Percentiles rank a stretch among this genome's conserved stretches.
Conservation (phyloP, 2,888 invertebrate genomes). For the Ashinkailepas kermadecensis region DNA sequence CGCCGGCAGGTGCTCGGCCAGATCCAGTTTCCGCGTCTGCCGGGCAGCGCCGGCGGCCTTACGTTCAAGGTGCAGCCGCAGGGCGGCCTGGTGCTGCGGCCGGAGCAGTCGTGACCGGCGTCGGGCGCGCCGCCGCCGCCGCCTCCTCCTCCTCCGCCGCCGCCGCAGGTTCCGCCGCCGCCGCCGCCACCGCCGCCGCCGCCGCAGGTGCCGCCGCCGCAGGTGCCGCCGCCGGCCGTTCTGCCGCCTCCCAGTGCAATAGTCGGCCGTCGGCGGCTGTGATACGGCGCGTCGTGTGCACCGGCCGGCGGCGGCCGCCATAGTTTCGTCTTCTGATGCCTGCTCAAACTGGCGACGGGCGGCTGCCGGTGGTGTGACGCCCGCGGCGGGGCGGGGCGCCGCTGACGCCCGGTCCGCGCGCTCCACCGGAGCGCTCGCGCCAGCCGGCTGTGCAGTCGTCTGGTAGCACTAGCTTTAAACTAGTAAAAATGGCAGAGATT, state of each 20-base stretch:
- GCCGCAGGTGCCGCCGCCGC: background rate
- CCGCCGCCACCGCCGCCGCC: background rate
- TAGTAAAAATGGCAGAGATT: background rate
- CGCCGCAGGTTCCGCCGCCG: background rate
- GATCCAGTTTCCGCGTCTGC: conserved; percentile 6
- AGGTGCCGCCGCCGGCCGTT: background rate
- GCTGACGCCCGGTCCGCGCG: background rate
- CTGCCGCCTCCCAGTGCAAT: conserved; percentile 3
- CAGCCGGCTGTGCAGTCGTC: background rate
- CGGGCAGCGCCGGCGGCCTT: background rate
- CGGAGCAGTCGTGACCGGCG: conserved; percentile 9
- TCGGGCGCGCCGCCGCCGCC: background rate
- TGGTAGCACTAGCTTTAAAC: conserved; percentile 19
- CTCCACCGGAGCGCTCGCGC: too few relatives aligned
- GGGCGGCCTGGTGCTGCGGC: conserved; percentile 16
- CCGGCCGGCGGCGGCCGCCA: background rate
- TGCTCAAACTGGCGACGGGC: background rate
- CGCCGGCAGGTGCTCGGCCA: conserved; percentile 1
- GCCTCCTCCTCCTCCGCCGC: background rate
- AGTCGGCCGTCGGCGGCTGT: background rate
- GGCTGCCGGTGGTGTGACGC: too few relatives aligned
- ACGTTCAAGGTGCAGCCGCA: conserved; percentile 16
- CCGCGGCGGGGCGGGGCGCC: background rate
- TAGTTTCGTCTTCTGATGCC: background rate
- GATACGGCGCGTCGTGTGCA: background rate